phyloP scores from a whole-genome alignment of 1,140 invertebrate genomes.

The Helicoverpa armigera region DNA sequence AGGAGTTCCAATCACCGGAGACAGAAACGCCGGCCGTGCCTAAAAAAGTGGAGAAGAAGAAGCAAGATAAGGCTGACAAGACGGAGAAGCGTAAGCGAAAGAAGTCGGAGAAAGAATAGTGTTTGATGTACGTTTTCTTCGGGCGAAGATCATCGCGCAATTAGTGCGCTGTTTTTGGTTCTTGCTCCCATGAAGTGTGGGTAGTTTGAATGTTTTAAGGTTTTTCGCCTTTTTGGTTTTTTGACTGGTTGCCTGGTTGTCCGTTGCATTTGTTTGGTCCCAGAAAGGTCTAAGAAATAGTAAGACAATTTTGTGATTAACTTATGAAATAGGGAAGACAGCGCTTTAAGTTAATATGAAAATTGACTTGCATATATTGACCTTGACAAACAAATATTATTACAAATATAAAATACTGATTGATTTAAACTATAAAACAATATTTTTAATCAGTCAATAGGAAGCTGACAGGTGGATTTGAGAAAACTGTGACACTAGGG shows the following conservation, averaged over 20 bases:
- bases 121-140: slow-evolving; percentile 76
- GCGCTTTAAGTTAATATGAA: too few species aligned
- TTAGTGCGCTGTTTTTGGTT: background rate
- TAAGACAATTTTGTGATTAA: too few species aligned
- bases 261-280: background rate
- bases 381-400: too few species aligned
- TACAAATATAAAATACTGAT: too few species aligned
- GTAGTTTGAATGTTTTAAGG: background rate
- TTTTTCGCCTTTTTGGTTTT: background rate
- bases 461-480: too few species aligned
- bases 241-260: background rate
- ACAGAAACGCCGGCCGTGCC: background rate
- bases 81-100: slow-evolving; percentile 75
- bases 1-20: slow-evolving; percentile 70
- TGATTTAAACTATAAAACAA: too few species aligned
- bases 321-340: too few species aligned
- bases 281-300: too few species aligned
- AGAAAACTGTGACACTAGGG: too few species aligned
- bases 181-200: background rate
- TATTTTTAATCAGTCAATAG: too few species aligned
- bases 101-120: slow-evolving; percentile 83
- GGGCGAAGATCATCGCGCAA: slow-evolving; percentile 61
- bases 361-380: too few species aligned
- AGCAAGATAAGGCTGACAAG: slow-evolving; percentile 70
- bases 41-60: slow-evolving; percentile 67